Evolutionary conservation across 2,888 invertebrate genomes (phyloP).

Genomic region (Pristionchus exspectatus): DNA sequence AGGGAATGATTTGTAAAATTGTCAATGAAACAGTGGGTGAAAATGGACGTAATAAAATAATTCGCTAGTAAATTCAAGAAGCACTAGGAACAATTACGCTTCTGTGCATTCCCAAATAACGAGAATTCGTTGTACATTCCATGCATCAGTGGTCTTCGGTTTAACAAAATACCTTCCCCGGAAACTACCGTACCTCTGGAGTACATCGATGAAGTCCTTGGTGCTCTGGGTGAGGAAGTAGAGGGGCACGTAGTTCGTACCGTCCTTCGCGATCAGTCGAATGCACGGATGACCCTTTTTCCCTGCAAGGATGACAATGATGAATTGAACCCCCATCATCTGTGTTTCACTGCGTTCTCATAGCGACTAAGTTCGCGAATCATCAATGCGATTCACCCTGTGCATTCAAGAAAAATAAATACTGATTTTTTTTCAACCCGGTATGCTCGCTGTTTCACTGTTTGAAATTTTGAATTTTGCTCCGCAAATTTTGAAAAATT

Average conservation of each 20-base stretch:
- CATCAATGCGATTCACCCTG: no score
- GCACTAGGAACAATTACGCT: no score
- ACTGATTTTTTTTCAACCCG: neutral
- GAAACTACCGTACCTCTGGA: slow-evolving; percentile 79
- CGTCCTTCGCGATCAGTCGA: slow-evolving; percentile 85
- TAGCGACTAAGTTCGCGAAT: no score
- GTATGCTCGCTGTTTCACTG: neutral
- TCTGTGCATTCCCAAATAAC: no score
- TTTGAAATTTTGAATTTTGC: neutral
- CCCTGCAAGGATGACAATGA: neutral
- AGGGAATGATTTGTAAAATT: no score
- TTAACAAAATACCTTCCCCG: neutral
- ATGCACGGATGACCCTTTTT: slow-evolving; percentile 65
- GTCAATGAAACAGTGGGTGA: no score
- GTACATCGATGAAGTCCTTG: slow-evolving; percentile 84
- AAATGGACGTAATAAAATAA: no score
- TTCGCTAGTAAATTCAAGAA: no score
- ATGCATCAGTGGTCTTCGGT: no score
- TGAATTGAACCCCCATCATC: neutral
- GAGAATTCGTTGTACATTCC: no score
- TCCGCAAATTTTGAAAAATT: no score
- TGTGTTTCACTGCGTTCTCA: neutral
- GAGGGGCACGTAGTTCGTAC: slow-evolving; percentile 87
- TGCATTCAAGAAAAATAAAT: neutral
- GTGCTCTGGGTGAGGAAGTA: slow-evolving; percentile 92